Evolutionary conservation across 2,113 vertebrate genomes (phyloP).

Genomic region (Leptobrachium ailaonicum): DNA sequence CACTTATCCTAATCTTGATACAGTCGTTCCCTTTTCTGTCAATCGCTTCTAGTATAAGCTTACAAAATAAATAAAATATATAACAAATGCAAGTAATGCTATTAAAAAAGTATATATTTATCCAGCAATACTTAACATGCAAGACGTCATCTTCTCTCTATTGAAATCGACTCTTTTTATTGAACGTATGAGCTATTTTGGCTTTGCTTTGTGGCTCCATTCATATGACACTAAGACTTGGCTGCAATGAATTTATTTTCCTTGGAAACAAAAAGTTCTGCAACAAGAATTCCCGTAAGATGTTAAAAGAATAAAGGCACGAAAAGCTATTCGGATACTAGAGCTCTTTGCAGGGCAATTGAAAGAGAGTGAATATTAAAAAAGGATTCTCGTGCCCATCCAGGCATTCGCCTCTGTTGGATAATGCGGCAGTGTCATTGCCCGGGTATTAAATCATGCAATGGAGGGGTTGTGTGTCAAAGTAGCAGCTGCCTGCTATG

Average conservation of each 20-base stretch:
- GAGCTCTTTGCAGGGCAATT: neutral
- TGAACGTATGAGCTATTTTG: conserved; percentile 12
- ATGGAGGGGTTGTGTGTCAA: neutral
- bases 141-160: neutral
- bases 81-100: too few species aligned
- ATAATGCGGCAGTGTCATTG: neutral
- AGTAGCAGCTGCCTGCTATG: neutral
- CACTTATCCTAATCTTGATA: too few species aligned
- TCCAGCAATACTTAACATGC: neutral
- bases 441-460: neutral
- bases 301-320: conserved; percentile 19
- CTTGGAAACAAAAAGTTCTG: conserved; percentile 39
- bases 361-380: neutral
- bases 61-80: too few species aligned
- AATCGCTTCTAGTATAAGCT: too few species aligned
- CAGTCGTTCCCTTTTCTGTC: too few species aligned
- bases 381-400: conserved; percentile 3
- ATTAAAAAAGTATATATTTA: too few species aligned
- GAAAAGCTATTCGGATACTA: conserved; percentile 2
- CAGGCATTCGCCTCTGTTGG: neutral
- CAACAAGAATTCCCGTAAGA: conserved; percentile 40
- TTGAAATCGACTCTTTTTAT: conserved; percentile 7
- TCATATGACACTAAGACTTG: conserved; percentile 21
- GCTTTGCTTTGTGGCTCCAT: conserved; percentile 17
- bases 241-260: conserved; percentile 37